Conservation (phyloP, 92 coral and sea anemone genomes). For the Nematostella vectensis region DNA sequence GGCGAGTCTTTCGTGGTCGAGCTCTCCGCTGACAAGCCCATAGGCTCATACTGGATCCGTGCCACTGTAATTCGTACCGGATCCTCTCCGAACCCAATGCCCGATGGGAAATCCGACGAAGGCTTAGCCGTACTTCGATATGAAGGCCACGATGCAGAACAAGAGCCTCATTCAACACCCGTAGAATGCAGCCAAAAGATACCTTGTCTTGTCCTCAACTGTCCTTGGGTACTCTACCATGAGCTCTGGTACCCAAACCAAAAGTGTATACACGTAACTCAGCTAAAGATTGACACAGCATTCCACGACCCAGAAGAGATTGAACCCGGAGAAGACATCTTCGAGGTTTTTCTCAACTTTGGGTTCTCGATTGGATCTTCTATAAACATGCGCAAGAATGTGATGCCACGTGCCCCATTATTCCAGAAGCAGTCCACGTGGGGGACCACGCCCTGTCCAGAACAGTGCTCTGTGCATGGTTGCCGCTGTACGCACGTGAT, state of each 20-base stretch:
- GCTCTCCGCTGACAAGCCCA: constrained; percentile 24
- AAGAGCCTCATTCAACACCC: constrained; percentile 18
- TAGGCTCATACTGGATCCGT: constrained; percentile 49
- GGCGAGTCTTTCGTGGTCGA: constrained; percentile 47
- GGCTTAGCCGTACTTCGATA: constrained; percentile 34
- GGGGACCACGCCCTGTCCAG: constrained; percentile 45
- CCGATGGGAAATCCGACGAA: constrained; percentile 18
- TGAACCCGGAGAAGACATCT: constrained; percentile 4
- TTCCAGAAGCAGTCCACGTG: constrained; percentile 50
- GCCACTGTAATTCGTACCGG: constrained; percentile 15
- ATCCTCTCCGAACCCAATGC: constrained; percentile 1
- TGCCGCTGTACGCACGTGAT: constrained; percentile 45
- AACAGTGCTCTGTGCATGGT: constrained; percentile 31
- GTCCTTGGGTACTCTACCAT: constrained; percentile 24
- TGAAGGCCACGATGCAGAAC: constrained; percentile 5
- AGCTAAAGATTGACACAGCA: constrained; percentile 20
- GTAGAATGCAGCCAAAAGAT: constrained; percentile 19
- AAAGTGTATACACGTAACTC: constrained; percentile 18
- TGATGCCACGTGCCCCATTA: constrained; percentile 37
- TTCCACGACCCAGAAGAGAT: not conserved
- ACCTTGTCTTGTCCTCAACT: constrained; percentile 46
- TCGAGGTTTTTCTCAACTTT: constrained; percentile 36
- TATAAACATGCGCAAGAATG: constrained; percentile 32
- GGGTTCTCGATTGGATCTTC: constrained; percentile 33
- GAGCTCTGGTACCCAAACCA: constrained; percentile 37